These are phyloP conservation scores for Coturnix japonica DNA, from an alignment of 2,113 vertebrate species.

Conservation along the genomic window DNA sequence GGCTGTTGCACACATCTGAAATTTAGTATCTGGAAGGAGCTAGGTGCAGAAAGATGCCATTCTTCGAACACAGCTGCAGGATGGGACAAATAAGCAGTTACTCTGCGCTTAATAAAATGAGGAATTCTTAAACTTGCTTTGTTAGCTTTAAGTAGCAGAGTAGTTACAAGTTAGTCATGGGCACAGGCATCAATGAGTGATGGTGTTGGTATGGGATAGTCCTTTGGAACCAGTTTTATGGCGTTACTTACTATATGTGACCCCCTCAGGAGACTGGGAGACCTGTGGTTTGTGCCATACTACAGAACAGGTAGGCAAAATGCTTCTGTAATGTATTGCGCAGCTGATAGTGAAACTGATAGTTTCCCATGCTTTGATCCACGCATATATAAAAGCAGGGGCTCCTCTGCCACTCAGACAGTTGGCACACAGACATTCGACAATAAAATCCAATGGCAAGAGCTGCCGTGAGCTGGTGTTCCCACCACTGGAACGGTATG, in stretches of 20 bases:
- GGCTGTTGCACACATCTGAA: accelerated
- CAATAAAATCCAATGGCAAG: neutral
- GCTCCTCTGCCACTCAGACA: neutral
- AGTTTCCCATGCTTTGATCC: neutral
- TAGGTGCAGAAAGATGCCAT: neutral
- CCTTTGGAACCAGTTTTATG: neutral
- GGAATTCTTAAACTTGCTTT: neutral
- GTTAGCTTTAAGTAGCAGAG: neutral
- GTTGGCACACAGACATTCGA: accelerated
- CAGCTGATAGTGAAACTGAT: no score
- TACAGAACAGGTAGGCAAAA: neutral
- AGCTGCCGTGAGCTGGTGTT: neutral
- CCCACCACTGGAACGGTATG: accelerated
- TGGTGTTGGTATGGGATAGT: neutral
- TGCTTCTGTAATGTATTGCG: neutral
- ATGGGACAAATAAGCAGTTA: neutral
- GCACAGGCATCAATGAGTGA: neutral
- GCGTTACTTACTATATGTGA: accelerated
- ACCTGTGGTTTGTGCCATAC: accelerated
- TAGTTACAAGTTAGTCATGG: neutral
- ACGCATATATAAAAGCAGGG: neutral
- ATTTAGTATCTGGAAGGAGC: neutral
- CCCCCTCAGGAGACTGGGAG: neutral
- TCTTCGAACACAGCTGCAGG: no score
- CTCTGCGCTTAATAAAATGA: neutral